Evolutionary conservation across 1,140 invertebrate species (phyloP).

Genomic region (Dufourea novaeangliae): DNA sequence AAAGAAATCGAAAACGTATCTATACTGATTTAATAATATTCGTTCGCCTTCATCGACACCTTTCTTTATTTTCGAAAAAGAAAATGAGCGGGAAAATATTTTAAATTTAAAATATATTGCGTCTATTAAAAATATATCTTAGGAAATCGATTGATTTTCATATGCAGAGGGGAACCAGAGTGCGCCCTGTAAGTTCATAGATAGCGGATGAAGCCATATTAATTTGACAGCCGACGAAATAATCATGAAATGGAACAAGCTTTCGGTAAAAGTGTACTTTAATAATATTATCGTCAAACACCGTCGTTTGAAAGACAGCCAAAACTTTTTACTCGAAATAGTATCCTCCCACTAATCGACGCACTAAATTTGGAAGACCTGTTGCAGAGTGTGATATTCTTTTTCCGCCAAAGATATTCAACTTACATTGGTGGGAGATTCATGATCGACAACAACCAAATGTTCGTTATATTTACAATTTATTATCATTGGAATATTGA

Average conservation of each 20-base stretch:
- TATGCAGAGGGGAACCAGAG: not conserved
- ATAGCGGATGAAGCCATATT: constrained; percentile 1
- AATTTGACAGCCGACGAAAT: constrained; percentile 16
- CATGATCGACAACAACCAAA: no score
- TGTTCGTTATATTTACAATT: no score
- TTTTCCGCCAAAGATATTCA: not conserved
- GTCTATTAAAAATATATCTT: not conserved
- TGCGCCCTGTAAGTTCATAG: constrained; percentile 6
- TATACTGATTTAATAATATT: no score
- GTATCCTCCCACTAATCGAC: not conserved
- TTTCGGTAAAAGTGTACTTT: constrained; percentile 18
- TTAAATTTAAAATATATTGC: no score
- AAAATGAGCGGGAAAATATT: no score
- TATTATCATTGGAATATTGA: not conserved
- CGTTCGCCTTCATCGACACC: no score
- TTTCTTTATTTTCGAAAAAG: no score
- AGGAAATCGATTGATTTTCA: constrained; percentile 26
- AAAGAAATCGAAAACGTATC: no score
- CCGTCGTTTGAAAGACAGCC: constrained; percentile 11
- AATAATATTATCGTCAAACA: constrained; percentile 34
- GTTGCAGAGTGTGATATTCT: not conserved
- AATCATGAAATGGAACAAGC: constrained; percentile 1
- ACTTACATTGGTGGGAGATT: no score
- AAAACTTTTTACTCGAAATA: constrained; percentile 13
- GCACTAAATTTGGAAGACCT: constrained; percentile 8